Evolutionary conservation across 1,140 invertebrate genomes (phyloP), one percentile per base, ranked within the genome.

Genomic region (Acromyrmex charruanus): DNA sequence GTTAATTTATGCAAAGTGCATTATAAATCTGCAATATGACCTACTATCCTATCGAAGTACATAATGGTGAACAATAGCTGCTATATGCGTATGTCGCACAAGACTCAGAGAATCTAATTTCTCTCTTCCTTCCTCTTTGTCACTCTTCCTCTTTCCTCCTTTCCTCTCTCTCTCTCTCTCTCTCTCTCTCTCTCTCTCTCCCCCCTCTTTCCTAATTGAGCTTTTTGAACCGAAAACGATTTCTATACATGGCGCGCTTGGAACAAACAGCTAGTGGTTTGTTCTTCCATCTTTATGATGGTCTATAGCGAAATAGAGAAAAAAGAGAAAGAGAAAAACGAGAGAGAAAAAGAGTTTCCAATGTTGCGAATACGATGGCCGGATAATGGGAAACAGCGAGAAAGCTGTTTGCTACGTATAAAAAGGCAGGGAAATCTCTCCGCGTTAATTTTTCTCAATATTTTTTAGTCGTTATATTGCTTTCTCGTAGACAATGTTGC

Each of bases 381-480:
- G 55, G 39, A 82, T 82, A 82, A 84, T 84, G 39, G 44, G 39
- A 59, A 84, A 39, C 55, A 61, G 39, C 14, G 55, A 63, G 80
- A 75, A n/a, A 61, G 65, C 9, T 16, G 9, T 12, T 35, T 31
- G 28, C 14, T 25, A 21, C 66, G 31, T 39, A 61, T 74, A 84
- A 74, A 84, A 84, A 61, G 2, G 10, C 18, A 74, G 18, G 7
- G 7, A 61, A 75, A 84, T 74, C 55, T 49, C 28, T 59, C 12
- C 12, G 68, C 69, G 18, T 84, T 84, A 84, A 84, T 84, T 84
- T 75, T 63, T 28, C 18, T 16, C 55, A 63, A 84, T 74, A 84
- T 84, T 84, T 61, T 63, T 44, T 75, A 61, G 25, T 16, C 16
- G 18, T 75, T 84, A 49, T 75, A 84, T 84, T 18, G 68, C 21